Base-by-base conservation (phyloP, 2,797 vertebrate genomes). In the Mico argentatus region DNA sequence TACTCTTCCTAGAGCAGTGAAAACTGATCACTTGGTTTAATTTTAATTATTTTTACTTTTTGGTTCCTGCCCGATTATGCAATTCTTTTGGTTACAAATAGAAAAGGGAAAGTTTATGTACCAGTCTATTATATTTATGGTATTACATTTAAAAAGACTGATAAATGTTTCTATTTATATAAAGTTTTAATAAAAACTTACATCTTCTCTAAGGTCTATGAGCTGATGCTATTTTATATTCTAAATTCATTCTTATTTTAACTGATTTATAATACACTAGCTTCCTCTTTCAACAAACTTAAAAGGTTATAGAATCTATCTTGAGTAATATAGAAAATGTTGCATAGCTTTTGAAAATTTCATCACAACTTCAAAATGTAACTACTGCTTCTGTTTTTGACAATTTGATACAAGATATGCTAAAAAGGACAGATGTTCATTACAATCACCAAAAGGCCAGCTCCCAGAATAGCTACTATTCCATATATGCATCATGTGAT, bases 1-100 rank as follows among this genome's bases (percentile, higher is more conserved):
- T 73, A 70, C 27, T 85, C 13, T 8, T 91, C 44, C n/a, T 88
- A 30, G 91, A 88, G 64, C 84, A 96, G 91, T 91, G 81, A 95
- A 97, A 97, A 97, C 72, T 95, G 88, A 90, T 46, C 46, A 55
- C 61, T 97, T 88, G 61, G 61, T 85, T 97, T 98, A 94, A 97
- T 94, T 98, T 91, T 96, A 67, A 96, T 97, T 96, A 95, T 96
- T 96, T 97, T 90, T 91, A 95, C 83, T 94, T 98, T 93, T 87
- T 86, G 26, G 79, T 97, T 96, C 89, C 89, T 91, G 64, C n/a
- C 55, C 61, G 89, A 95, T 98, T 94, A 88, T 57, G 89, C 52
- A 97, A 97, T 75, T 77, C 36, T 91, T 94, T 84, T 52, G 61
- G 80, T 97, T 91, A 79, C 83, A 88, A 90, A 94, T 24, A 93